Conservation (phyloP, 2,888 invertebrate species). For the Dysmachus trigonus region DNA sequence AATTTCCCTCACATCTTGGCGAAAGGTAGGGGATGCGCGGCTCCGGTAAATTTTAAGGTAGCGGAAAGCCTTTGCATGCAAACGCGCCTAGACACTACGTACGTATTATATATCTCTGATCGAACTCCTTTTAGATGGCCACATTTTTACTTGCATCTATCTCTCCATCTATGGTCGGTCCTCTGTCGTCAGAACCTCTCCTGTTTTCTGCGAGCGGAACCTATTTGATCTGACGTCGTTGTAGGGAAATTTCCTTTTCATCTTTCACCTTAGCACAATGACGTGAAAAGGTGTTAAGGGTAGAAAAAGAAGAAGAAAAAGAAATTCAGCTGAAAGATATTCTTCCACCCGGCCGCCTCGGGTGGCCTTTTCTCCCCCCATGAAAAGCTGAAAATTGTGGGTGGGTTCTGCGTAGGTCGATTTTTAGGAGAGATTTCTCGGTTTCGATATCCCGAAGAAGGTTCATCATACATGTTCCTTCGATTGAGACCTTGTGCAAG, state of each 20-base stretch:
- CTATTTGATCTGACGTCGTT: conserved; percentile 14
- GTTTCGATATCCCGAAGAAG: background rate
- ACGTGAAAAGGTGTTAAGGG: conserved; percentile 26
- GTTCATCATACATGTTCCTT: background rate
- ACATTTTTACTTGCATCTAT: background rate
- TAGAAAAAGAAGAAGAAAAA: background rate
- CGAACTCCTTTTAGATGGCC: background rate
- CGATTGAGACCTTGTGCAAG: background rate
- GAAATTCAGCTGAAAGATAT: background rate
- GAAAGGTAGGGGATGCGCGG: background rate
- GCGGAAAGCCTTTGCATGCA: background rate
- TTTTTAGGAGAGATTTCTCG: background rate
- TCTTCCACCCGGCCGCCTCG: background rate
- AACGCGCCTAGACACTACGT: background rate
- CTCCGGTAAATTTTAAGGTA: background rate
- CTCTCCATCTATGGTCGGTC: background rate
- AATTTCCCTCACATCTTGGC: background rate
- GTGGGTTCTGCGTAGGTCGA: background rate
- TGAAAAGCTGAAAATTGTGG: background rate
- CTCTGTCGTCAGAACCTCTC: background rate
- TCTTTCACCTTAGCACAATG: conserved; percentile 28
- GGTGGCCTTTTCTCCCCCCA: background rate
- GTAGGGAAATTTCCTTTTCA: conserved; percentile 24
- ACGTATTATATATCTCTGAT: background rate
- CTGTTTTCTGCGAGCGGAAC: background rate